Evolutionary conservation across 1,140 invertebrate species (phyloP).

Genomic region (Eueides isabella): DNA sequence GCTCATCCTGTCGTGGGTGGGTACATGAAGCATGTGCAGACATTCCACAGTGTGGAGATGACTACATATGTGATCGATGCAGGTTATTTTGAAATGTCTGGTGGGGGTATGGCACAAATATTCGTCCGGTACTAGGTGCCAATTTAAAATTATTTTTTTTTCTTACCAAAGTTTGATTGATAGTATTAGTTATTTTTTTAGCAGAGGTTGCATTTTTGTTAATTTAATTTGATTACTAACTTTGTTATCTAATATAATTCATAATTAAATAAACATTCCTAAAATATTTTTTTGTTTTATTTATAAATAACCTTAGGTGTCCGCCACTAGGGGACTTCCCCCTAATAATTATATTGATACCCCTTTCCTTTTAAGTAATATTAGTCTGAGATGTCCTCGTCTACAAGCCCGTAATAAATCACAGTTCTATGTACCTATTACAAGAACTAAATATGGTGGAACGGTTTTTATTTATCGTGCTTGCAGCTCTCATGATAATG

Average conservation of each 20-base stretch:
- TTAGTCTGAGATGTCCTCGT: no score
- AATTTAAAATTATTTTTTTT: constrained; percentile 17
- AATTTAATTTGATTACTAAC: constrained; percentile 22
- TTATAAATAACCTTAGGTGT: constrained; percentile 23
- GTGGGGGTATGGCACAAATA: no score
- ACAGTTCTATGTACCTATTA: no score
- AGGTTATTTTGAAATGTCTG: constrained; percentile 12
- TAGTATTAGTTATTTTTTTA: neutral
- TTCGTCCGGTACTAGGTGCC: constrained; percentile 11
- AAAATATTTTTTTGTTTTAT: constrained; percentile 20
- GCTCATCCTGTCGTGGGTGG: constrained; percentile 12
- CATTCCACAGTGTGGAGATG: constrained; percentile 24
- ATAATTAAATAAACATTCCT: constrained; percentile 22
- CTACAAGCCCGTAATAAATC: no score
- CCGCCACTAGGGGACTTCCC: constrained; percentile 17
- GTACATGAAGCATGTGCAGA: constrained; percentile 15
- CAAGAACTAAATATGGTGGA: no score
- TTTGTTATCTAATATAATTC: constrained; percentile 13
- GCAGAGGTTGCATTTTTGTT: constrained; percentile 5
- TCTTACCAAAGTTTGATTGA: constrained; percentile 20
- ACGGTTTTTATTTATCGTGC: no score
- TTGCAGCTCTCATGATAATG: no score
- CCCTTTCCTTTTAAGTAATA: no score
- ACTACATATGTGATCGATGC: constrained; percentile 15
- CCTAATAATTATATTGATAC: no score